These are phyloP conservation scores for Colletes latitarsis DNA, from an alignment of 1,140 invertebrate species.

Conservation along the genomic window DNA sequence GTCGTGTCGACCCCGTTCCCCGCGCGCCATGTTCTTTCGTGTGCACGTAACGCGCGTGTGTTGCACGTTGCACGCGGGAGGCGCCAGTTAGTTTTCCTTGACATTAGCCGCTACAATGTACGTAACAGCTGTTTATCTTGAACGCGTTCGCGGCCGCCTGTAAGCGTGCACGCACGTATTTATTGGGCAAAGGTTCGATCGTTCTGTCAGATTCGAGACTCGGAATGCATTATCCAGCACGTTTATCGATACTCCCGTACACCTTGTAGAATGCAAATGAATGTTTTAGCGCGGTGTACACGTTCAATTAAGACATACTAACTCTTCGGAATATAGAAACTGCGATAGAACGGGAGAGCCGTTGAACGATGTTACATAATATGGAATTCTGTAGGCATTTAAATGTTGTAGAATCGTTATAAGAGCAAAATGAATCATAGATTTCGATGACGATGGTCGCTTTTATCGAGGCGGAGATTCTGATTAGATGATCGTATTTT, in stretches of 20 bases:
- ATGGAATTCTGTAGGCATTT: no score
- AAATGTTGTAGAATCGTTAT: no score
- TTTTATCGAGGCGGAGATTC: no score
- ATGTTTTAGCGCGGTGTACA: no score
- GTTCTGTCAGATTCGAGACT: not conserved
- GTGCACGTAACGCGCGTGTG: not conserved
- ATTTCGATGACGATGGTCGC: no score
- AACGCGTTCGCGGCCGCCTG: conserved; percentile 6
- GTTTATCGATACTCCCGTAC: not conserved
- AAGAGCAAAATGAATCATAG: no score
- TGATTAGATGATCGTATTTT: no score
- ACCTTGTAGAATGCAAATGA: not conserved
- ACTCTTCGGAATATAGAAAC: no score
- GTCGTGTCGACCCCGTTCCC: not conserved
- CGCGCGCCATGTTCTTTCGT: not conserved
- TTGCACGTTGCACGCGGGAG: conserved; percentile 2
- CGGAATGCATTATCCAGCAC: not conserved
- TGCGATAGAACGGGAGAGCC: no score
- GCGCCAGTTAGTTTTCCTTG: conserved; percentile 65
- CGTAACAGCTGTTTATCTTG: conserved; percentile 30
- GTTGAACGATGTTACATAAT: no score
- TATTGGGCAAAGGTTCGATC: not conserved
- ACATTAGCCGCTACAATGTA: conserved; percentile 67
- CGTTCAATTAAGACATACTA: no score
- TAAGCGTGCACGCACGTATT: not conserved